These are phyloP conservation scores for Danaus melanippus DNA, from an alignment of 1,140 invertebrate genomes.

Conservation along the genomic window DNA sequence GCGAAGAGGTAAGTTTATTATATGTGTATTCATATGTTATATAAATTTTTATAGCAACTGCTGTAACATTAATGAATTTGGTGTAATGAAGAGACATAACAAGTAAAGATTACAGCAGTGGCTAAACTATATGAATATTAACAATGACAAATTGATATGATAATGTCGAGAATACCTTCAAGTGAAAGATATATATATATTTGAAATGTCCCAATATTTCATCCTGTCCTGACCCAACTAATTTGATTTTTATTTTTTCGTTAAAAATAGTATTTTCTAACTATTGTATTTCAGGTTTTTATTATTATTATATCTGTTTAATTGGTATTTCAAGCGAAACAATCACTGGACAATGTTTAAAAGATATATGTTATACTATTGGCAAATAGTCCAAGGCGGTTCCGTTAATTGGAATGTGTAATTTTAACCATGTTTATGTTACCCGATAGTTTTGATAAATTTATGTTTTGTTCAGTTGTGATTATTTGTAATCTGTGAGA, in stretches of 20 bases:
- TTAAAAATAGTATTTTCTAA: slow-evolving; percentile 3
- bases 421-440: slow-evolving; percentile 47
- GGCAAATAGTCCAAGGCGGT: slow-evolving; percentile 31
- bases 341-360: slow-evolving; percentile 29
- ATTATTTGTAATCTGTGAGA: slow-evolving; percentile 71
- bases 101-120: too few species aligned
- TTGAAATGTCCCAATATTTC: background rate
- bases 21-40: too few species aligned
- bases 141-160: too few species aligned
- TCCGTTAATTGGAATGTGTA: slow-evolving; percentile 44
- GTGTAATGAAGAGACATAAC: too few species aligned
- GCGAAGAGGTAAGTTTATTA: slow-evolving; percentile 91
- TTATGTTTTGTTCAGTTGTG: slow-evolving; percentile 61
- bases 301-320: slow-evolving; percentile 6
- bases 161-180: slow-evolving; percentile 50
- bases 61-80: too few species aligned
- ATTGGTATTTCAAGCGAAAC: slow-evolving; percentile 23
- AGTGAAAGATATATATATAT: background rate
- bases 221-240: background rate
- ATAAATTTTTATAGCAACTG: too few species aligned
- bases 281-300: too few species aligned
- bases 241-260: slow-evolving; percentile 13
- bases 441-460: slow-evolving; percentile 56
- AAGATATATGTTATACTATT: slow-evolving; percentile 8
- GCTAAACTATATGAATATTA: too few species aligned